phyloP scores from a whole-genome alignment of 1,140 invertebrate genomes.

The Drosophila arizonae region DNA sequence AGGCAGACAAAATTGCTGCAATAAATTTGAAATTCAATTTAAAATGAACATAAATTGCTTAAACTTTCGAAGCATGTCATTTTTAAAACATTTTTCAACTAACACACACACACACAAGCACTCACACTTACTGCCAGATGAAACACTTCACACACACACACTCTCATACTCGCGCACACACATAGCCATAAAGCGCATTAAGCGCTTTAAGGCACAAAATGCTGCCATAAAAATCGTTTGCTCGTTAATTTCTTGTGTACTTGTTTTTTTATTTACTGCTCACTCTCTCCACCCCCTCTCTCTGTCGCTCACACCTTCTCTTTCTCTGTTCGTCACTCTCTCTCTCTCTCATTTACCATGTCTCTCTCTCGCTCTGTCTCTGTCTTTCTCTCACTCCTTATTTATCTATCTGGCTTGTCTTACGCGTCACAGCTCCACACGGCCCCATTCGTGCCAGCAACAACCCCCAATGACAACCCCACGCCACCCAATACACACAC shows the following conservation, averaged over 20 bases:
- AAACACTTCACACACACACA: conserved; percentile 14
- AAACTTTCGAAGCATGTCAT: conserved; percentile 82
- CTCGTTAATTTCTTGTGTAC: conserved; percentile 79
- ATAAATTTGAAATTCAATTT: conserved; percentile 83
- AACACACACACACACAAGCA: conserved; percentile 51
- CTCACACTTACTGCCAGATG: conserved; percentile 12
- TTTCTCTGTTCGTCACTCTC: too few relatives aligned
- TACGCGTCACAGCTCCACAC: conserved; percentile 40
- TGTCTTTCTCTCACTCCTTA: not conserved
- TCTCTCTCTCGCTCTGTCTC: not conserved
- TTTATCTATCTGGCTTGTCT: conserved; percentile 51
- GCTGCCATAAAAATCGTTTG: conserved; percentile 81
- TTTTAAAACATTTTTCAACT: conserved; percentile 82
- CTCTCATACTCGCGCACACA: conserved; percentile 6
- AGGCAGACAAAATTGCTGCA: conserved; percentile 75
- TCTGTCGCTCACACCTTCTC: not conserved
- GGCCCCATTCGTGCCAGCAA: conserved; percentile 9
- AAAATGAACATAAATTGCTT: conserved; percentile 83
- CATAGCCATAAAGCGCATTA: conserved; percentile 71
- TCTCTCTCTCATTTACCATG: not conserved
- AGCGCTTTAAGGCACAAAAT: conserved; percentile 81
- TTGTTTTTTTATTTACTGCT: conserved; percentile 72
- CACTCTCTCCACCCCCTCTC: not conserved
- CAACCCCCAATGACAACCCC: conserved; percentile 34
- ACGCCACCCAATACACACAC: conserved; percentile 11